Base-by-base conservation (phyloP, 2,888 invertebrate genomes). In the Oligia fasciuncula region DNA sequence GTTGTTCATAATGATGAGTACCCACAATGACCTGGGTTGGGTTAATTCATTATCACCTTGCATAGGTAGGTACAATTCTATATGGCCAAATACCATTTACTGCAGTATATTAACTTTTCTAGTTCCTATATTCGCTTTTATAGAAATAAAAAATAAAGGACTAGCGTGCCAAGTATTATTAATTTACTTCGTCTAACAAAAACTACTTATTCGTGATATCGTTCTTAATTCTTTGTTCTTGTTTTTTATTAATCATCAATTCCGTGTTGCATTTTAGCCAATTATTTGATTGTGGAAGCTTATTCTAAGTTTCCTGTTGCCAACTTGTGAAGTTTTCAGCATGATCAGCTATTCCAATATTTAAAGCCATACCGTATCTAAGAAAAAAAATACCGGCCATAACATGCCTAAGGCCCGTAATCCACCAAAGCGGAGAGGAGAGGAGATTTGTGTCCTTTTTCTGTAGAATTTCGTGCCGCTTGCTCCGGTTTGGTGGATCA, bases 91-190 rank as follows among this genome's bases (percentile, higher is more conserved):
- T 29, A 60, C 40, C 17, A 46, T 65, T 11, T 49, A 43, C 29
- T 14, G 6, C 29, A 40, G n/a, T 62, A 17, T 57, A 23, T 29
- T 17, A 14, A 1, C 2, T 49, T 83, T 66, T 29, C 57, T 76
- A 19, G 62, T 80, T 54, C 62, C n/a, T 81, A 40, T 29, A 81
- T 29, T 73, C 29, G n/a, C n/a, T 62, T 54, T 1, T 62, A 46
- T 8, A 29, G n/a, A 9, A 54, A 40, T 67, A 77, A 83, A 83
- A 83, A 67, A 83, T 57, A 62, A 29, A 40, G 19, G 3, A 46
- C 29, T 75, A 65, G 71, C 86, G 86, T 86, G 83, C 23, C 13
- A 75, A 69, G 14, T 68, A 68, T 62, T 72, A 69, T 67, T 83
- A 80, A 83, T 60, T 69, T 81, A 85, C 29, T 81, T 65, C 17